Conservation (phyloP, 37 sponge, comb jelly and placozoan species). For the Cladorhizidae sp. region DNA sequence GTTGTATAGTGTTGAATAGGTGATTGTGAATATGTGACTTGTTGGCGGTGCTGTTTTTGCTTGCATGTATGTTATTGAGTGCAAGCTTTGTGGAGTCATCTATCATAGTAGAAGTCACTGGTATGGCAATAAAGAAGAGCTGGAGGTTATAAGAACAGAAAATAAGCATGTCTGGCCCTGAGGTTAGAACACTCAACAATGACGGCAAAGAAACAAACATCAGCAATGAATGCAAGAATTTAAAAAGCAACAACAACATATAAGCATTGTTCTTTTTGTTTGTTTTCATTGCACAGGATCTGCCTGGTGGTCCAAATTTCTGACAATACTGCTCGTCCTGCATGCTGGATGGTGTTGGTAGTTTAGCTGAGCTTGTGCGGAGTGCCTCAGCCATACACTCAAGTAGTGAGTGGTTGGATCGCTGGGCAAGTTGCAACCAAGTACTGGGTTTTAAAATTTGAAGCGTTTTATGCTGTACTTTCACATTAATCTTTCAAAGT, state of each 20-base stretch:
- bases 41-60: no score
- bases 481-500: no score
- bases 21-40: no score
- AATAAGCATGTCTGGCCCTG: constrained; percentile 92
- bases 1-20: no score
- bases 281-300: constrained; percentile 19
- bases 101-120: constrained; percentile 92
- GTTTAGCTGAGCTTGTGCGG: constrained; percentile 55
- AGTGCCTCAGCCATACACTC: constrained; percentile 61
- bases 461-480: no score
- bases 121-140: constrained; percentile 88
- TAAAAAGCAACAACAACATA: constrained; percentile 15
- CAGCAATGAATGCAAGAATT: background rate
- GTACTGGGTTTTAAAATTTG: constrained; percentile 89
- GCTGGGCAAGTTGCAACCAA: constrained; percentile 81
- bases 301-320: constrained; percentile 13
- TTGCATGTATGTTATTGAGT: constrained; percentile 88
- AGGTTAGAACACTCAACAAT: constrained; percentile 39
- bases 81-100: constrained; percentile 86
- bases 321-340: constrained; percentile 59
- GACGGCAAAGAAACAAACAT: background rate
- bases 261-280: background rate
- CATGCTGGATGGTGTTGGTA: constrained; percentile 72
- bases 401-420: constrained; percentile 80
- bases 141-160: constrained; percentile 69